phyloP scores from a whole-genome alignment of 2,888 invertebrate species.

The Hymenopus coronatus region DNA sequence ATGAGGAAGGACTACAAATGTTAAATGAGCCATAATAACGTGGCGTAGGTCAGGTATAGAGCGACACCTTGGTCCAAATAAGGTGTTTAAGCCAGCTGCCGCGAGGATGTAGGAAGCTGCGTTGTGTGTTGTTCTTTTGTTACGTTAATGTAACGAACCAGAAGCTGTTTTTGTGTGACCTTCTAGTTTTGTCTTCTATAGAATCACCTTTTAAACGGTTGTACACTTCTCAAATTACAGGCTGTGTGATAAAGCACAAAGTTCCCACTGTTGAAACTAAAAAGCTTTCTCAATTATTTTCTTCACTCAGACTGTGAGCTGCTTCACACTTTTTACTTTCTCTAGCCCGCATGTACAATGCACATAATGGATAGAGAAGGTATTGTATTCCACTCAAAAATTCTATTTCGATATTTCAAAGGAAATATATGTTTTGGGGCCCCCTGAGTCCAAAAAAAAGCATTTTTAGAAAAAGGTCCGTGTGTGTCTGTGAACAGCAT shows the following conservation, averaged over 20 bases:
- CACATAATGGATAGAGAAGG: too few relatives aligned
- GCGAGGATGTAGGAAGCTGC: background rate
- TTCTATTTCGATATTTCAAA: too few relatives aligned
- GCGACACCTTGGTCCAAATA: background rate
- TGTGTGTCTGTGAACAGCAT: too few relatives aligned
- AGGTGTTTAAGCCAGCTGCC: background rate
- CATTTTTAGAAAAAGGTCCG: too few relatives aligned
- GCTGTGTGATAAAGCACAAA: background rate
- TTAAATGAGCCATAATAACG: background rate
- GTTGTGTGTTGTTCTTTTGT: background rate
- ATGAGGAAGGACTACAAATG: background rate
- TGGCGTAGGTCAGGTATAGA: background rate
- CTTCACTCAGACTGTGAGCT: background rate
- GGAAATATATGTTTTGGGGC: too few relatives aligned
- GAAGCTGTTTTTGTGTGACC: background rate
- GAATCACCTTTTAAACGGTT: background rate
- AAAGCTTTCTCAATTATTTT: too few relatives aligned
- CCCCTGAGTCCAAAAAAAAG: too few relatives aligned
- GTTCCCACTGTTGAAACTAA: background rate
- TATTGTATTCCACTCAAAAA: too few relatives aligned
- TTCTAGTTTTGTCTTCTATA: background rate
- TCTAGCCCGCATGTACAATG: too few relatives aligned
- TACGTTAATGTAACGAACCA: background rate
- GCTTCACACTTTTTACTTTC: background rate
- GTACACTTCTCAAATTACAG: background rate